Percentiles rank a stretch among this genome's conserved stretches.
Conservation (phyloP, 2,113 vertebrate genomes). For the Ictidomys tridecemlineatus region DNA sequence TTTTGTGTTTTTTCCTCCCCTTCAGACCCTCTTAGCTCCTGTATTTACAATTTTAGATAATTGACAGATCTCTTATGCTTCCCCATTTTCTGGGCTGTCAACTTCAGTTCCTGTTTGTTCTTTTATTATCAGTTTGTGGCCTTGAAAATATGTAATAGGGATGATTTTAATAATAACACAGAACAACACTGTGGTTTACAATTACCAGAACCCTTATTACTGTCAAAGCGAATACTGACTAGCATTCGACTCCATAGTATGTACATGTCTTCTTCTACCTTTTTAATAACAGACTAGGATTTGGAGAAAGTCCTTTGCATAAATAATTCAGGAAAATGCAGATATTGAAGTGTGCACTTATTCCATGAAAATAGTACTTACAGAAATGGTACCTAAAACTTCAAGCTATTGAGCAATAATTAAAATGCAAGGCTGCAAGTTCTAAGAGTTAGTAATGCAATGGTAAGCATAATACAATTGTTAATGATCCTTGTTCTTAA, state of each 20-base stretch:
- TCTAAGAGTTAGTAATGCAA: background rate
- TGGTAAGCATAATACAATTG: background rate
- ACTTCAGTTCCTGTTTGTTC: background rate
- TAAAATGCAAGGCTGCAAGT: background rate
- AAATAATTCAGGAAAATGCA: background rate
- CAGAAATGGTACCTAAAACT: background rate
- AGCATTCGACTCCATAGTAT: background rate
- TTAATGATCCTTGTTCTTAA: conserved; percentile 23
- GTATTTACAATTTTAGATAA: background rate
- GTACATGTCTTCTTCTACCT: background rate
- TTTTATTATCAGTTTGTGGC: conserved; percentile 34
- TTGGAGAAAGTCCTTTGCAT: background rate
- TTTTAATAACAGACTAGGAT: background rate
- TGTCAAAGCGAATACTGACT: background rate
- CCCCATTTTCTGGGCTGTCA: background rate
- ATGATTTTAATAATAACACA: background rate
- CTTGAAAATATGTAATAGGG: background rate
- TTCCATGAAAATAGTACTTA: background rate
- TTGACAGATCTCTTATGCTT: background rate
- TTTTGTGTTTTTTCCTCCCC: background rate
- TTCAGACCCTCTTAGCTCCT: background rate
- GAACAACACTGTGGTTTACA: background rate
- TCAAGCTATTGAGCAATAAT: background rate
- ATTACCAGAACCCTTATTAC: background rate
- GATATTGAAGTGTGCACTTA: background rate